Evolutionary conservation across 1,140 invertebrate species (phyloP), one percentile per base, ranked within the genome.

Genomic region (Brachionus asplanchnoidis): DNA sequence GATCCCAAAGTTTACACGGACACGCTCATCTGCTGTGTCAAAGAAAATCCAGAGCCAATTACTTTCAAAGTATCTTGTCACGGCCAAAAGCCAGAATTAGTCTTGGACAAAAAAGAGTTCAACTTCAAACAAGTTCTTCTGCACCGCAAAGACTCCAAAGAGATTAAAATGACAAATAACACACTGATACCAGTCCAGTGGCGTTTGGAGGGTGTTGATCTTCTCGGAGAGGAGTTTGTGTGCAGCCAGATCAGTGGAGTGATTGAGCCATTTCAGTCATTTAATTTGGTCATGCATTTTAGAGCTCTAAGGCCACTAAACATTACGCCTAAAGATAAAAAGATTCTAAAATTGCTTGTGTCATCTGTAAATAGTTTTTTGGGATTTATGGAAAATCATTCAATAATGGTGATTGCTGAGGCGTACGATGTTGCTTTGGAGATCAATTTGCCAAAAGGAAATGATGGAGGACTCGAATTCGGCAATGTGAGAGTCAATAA

Each of bases 361-460:
- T 85, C 68, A 42, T 73, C 44, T 44, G 32, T 82, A 2, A 68
- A 86, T 20, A 66, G 83, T 36, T 44, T 85, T 4, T 17, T 73
- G 11, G 86, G 86, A n/a, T 82, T 83, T n/a, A 75, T 86, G 28
- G 84, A 86, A 50, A 84, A 53, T 42, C 40, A 79, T 23, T 28
- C 70, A 11, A 85, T 86, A 87, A 88, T 12, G 85, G 88, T 84
- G 11, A 32, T 53, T 28, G 89, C 88, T 53, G 90, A 90, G 85
- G 89, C 89, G 23, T 90, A 90, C 86, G 90, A 90, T 86, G 88
- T 90, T 23, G 89, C 88, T 50, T 85, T 90, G 3, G 90, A 90
- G 77, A 89, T 90, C 86, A 90, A 88, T 60, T 90, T 90, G 86
- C 89, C 89, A n/a, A 90, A 90, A 87, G 89, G 88, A 87, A 86